These are phyloP conservation scores for Tipula confusa DNA, from an alignment of 2,888 invertebrate species.

Conservation along the genomic window DNA sequence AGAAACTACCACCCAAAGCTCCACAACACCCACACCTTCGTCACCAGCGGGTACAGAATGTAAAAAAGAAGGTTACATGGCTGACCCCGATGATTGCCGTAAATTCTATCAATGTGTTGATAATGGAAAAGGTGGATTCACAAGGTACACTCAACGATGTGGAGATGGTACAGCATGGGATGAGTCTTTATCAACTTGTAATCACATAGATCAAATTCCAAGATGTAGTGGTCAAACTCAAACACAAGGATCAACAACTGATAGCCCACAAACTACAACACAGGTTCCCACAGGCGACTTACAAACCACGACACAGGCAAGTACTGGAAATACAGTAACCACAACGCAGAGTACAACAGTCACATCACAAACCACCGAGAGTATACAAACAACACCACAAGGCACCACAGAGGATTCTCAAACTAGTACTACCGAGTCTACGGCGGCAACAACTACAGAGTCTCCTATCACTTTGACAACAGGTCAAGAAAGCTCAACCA, in stretches of 20 bases:
- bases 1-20: neutral
- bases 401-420: conserved; percentile 41
- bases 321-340: no score
- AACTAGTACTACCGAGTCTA: conserved; percentile 35
- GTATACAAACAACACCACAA: conserved; percentile 40
- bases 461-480: conserved; percentile 35
- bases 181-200: conserved; percentile 54
- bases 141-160: conserved; percentile 53
- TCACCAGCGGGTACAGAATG: conserved; percentile 39
- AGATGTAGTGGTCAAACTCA: conserved; percentile 45
- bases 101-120: conserved; percentile 58
- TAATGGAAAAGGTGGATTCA: conserved; percentile 48
- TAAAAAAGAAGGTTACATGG: conserved; percentile 48
- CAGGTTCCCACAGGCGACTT: neutral
- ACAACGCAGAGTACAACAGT: conserved; percentile 35
- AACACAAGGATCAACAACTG: conserved; percentile 32
- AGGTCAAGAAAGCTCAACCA: conserved; percentile 35
- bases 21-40: conserved; percentile 27
- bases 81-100: conserved; percentile 52
- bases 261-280: neutral
- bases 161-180: conserved; percentile 58
- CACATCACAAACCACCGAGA: conserved; percentile 30
- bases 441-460: conserved; percentile 34
- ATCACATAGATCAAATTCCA: conserved; percentile 44
- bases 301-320: neutral